A percentile compares a stretch with the other conserved stretches of the same genome.
These are phyloP conservation scores for Lepidocolaptes lacrymiger DNA, from an alignment of 2,797 vertebrate genomes.

Conservation along the genomic window DNA sequence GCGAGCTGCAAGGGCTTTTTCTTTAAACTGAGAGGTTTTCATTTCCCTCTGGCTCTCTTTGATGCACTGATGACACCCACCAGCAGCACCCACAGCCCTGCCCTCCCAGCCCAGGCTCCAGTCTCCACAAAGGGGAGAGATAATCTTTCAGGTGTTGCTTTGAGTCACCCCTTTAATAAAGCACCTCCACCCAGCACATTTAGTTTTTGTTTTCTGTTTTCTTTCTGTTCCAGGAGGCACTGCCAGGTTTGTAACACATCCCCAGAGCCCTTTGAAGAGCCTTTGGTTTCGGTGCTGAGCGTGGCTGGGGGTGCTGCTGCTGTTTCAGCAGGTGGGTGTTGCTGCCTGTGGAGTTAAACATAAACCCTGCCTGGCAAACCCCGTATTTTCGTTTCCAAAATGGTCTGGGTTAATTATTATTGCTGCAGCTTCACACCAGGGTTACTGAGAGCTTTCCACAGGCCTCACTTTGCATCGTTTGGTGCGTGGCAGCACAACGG, in stretches of 20 bases:
- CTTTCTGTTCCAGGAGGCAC: not conserved
- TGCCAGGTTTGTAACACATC: not conserved
- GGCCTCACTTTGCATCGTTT: accelerated
- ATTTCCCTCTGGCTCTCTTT: too few species aligned
- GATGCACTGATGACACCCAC: accelerated
- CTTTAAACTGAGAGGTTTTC: too few species aligned
- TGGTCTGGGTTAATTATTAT: accelerated
- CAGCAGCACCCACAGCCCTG: not conserved
- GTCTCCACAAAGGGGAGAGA: not conserved
- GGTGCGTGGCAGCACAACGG: accelerated
- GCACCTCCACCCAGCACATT: not conserved
- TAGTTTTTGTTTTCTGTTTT: too few species aligned
- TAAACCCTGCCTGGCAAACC: not conserved
- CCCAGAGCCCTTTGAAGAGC: not conserved
- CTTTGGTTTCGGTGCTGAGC: not conserved
- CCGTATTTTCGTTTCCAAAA: accelerated
- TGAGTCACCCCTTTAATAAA: not conserved
- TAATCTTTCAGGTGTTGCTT: not conserved
- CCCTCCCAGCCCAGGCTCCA: not conserved
- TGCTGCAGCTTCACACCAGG: not conserved
- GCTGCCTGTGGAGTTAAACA: accelerated
- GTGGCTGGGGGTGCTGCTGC: not conserved
- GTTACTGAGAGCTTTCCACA: accelerated
- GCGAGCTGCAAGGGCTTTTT: not conserved
- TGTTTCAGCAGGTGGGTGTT: not conserved